Base-by-base conservation (phyloP, 2,888 invertebrate species). In the Geotrupes spiniger region DNA sequence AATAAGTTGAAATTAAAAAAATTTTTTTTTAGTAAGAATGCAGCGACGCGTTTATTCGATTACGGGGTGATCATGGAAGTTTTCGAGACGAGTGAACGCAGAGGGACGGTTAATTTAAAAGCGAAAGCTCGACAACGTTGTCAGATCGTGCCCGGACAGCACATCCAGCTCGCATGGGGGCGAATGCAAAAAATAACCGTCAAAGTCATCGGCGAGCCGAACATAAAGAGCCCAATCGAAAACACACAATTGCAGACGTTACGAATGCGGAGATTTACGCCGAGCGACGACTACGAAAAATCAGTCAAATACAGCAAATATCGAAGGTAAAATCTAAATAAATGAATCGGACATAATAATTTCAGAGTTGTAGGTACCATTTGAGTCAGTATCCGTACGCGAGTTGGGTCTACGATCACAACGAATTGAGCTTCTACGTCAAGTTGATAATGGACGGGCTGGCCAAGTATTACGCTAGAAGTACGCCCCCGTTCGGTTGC, bases 91-190 rank as follows among this genome's bases (percentile, higher is more conserved):
- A 80, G 81, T 54, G 79, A 78, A 50, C 77, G 76, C 44, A 77
- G 80, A 46, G 78, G 76, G 46, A 61, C 64, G 2, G 65, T 77
- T 16, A 78, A 78, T 29, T 73, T 86, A n/a, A 78, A 81, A 71
- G 89, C 89, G 0, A 83, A 83, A 63, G 89, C 88, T 0, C 71
- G 89, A 39, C 90, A 91, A 66, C 75, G 91, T 50, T 90, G 91
- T 67, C 75, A 78, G 60, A 72, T 87, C 37, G 59, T 83, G 1
- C 58, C 64, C 0, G 63, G 59, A 9, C 73, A 75, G 16, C 65
- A 70, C 25, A 67, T 66, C 11, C 60, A 61, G 26, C 63, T 57
- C 45, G 57, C 65, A 43, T 21, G 6, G 3, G 61, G 64, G 51
- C 70, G 56, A 36, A 75, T 78, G 46, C 71, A 77, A 25, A 74